Evolutionary conservation across 2,888 invertebrate species (phyloP).

Genomic region (Abscondita cerata): DNA sequence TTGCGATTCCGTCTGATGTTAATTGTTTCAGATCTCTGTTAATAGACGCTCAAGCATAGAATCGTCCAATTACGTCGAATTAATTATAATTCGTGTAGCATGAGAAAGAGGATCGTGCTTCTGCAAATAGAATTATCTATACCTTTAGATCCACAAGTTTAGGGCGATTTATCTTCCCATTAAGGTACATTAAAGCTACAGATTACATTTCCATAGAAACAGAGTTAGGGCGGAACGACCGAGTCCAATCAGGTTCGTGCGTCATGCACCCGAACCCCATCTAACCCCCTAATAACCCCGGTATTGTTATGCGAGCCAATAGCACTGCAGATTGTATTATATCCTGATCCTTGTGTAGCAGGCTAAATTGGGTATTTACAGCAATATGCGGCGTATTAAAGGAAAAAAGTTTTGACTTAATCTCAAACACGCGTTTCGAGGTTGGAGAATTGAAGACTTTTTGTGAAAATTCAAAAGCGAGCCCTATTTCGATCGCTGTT

Average conservation of each 20-base stretch:
- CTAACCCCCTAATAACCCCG: conserved; percentile 37
- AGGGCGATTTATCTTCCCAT: conserved; percentile 34
- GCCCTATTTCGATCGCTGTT: no score
- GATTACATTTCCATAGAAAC: conserved; percentile 39
- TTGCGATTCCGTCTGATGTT: no score
- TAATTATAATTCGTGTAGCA: conserved; percentile 23
- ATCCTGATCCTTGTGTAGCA: conserved; percentile 37
- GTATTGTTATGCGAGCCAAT: conserved; percentile 39
- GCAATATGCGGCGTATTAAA: conserved; percentile 56
- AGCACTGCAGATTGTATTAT: conserved; percentile 38
- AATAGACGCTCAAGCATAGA: no score
- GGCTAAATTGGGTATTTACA: conserved; percentile 40
- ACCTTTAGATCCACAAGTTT: conserved; percentile 34
- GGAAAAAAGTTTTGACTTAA: conserved; percentile 48
- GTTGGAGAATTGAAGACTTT: conserved; percentile 16
- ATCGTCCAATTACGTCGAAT: no score
- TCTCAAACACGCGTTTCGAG: conserved; percentile 15
- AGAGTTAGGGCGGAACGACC: conserved; percentile 30
- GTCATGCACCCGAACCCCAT: conserved; percentile 28
- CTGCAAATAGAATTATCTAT: conserved; percentile 25
- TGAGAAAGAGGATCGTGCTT: conserved; percentile 19
- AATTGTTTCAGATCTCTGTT: no score
- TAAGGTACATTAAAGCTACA: conserved; percentile 36
- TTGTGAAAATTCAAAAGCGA: neutral
- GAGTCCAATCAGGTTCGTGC: conserved; percentile 34